Evolutionary conservation across 1,140 invertebrate genomes (phyloP), one percentile per base, ranked within the genome.

Genomic region (Vanessa tameamea): DNA sequence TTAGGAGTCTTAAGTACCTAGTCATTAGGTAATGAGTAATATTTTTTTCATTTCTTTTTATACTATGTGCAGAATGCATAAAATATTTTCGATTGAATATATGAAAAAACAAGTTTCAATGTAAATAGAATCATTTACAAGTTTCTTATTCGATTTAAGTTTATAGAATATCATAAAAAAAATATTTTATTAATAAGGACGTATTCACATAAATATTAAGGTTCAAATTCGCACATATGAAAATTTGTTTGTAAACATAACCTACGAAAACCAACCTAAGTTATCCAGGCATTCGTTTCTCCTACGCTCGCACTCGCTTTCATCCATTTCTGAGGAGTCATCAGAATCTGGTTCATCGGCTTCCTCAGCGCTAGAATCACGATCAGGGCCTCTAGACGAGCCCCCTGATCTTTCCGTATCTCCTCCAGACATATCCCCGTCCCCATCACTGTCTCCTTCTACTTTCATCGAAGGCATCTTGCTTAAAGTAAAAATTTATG

Each of bases 261-360:
- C 91, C 91, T 92, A 77, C 77, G 53, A 75, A 66, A 55, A 76
- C 69, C 47, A 86, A 95, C 94, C 86, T 85, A 99, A 93, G 89
- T 98, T 97, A 82, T 97, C 96, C 68, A 98, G 93, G 83, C 97
- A 97, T 87, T 98, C 97, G 69, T 94, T 95, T 77, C 97, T 94
- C 64, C 97, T 93, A 68, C 95, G 95, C 82, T 98, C 97, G 83
- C 97, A 98, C 93, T 98, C 97, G 78, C 96, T 96, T 90, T 98
- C 97, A 92, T 99, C 98, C 95, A 99, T 96, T 91, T 99, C 98
- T 85, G 95, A 96, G 66, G 95, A 96, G 86, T 96, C 96, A 93
- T 96, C 96, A 13, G 96, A 96, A 74, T 96, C 96, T 23, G 94
- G 95, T 78, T 96, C 95, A 83, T 95, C 95, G 64, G 94, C 94